Conservation (phyloP, 2,888 invertebrate species). For the Notodonta ziczac region DNA sequence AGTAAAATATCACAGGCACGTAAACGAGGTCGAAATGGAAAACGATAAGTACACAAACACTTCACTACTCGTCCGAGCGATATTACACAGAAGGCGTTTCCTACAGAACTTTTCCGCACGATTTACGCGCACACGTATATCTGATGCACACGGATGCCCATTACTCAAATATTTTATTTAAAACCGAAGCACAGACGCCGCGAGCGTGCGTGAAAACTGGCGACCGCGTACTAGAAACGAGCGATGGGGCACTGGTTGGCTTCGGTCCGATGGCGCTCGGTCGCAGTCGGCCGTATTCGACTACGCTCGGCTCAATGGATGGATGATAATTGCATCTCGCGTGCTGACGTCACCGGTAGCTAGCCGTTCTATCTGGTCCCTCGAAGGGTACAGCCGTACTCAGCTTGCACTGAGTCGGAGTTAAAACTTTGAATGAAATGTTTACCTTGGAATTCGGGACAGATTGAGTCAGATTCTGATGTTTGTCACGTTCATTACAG, state of each 20-base stretch:
- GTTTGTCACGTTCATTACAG: neutral
- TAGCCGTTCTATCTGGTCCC: slow-evolving; percentile 41
- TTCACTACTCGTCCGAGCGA: slow-evolving; percentile 54
- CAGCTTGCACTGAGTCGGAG: neutral
- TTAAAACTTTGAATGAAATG: slow-evolving; percentile 4
- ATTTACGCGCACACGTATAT: slow-evolving; percentile 27
- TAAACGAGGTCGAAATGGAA: slow-evolving; percentile 73
- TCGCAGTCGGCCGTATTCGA: slow-evolving; percentile 59
- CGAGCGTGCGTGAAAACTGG: slow-evolving; percentile 63
- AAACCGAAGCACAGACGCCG: slow-evolving; percentile 36
- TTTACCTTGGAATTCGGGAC: neutral
- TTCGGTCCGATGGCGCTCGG: slow-evolving; percentile 65
- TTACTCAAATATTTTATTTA: slow-evolving; percentile 44
- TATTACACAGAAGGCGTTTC: slow-evolving; percentile 29
- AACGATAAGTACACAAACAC: slow-evolving; percentile 55
- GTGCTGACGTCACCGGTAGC: slow-evolving; percentile 69
- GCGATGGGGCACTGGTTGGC: slow-evolving; percentile 74
- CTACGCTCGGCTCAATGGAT: slow-evolving; percentile 65
- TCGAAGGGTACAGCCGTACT: slow-evolving; percentile 7
- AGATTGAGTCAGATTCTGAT: neutral
- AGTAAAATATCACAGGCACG: slow-evolving; percentile 56
- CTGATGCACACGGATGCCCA: slow-evolving; percentile 43
- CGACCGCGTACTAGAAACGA: slow-evolving; percentile 78
- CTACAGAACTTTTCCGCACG: slow-evolving; percentile 17
- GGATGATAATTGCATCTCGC: slow-evolving; percentile 54